A percentile compares a stretch with the other conserved stretches of the same genome.
Conservation (phyloP, 2,888 invertebrate genomes). For the Vesta saturnalis region DNA sequence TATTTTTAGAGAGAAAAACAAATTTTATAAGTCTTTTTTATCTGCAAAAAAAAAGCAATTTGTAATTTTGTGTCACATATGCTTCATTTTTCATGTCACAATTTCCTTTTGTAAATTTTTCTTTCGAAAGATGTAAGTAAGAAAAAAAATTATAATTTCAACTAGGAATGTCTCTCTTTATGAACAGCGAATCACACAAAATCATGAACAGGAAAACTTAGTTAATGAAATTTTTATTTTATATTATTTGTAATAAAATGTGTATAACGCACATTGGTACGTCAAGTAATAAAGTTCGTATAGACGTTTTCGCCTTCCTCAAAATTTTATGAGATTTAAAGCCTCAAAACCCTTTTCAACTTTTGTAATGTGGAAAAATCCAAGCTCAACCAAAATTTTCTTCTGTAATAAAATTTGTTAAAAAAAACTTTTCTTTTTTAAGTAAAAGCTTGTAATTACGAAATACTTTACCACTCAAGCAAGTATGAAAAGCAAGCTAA, state of each 20-base stretch:
- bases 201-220: neutral
- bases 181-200: too few species aligned
- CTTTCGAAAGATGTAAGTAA: neutral
- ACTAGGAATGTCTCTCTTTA: neutral
- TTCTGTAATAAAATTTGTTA: neutral
- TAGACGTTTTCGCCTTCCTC: slow-evolving; percentile 17
- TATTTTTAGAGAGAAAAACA: slow-evolving; percentile 3
- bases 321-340: slow-evolving; percentile 25
- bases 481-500: neutral
- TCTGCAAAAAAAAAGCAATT: slow-evolving; percentile 10
- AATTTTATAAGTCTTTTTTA: slow-evolving; percentile 8
- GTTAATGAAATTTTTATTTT: slow-evolving; percentile 24
- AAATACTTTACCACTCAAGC: too few species aligned
- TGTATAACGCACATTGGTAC: slow-evolving; percentile 11
- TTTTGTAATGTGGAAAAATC: slow-evolving; percentile 12
- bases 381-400: slow-evolving; percentile 16
- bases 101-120: slow-evolving; percentile 2
- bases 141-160: slow-evolving; percentile 5
- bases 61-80: slow-evolving; percentile 8
- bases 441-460: too few species aligned
- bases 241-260: slow-evolving; percentile 19
- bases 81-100: slow-evolving; percentile 7
- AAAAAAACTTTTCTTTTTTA: neutral
- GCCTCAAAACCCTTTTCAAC: slow-evolving; percentile 11
- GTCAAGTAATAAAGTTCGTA: slow-evolving; percentile 21